phyloP scores from a whole-genome alignment of 2,797 vertebrate genomes.

The Prunella strophiata region DNA sequence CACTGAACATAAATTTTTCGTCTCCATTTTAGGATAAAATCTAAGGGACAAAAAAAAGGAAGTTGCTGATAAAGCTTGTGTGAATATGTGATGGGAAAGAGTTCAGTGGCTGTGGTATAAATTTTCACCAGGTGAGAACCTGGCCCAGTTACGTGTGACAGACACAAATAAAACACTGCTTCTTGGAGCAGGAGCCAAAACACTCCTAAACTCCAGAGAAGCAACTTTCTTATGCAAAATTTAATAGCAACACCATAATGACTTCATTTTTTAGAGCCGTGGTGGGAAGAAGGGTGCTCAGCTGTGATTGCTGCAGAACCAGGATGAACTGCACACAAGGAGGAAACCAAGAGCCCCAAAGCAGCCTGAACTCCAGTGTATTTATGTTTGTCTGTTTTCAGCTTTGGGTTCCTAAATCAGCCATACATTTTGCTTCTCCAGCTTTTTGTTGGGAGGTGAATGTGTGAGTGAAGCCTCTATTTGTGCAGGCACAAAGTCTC shows the following conservation, averaged over 20 bases:
- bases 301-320: background rate
- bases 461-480: background rate
- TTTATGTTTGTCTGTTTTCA: background rate
- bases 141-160: fast-evolving
- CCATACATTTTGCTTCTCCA: background rate
- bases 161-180: background rate
- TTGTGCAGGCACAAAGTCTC: fast-evolving
- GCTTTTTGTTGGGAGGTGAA: background rate
- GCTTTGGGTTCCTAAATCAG: background rate
- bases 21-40: background rate
- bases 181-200: background rate
- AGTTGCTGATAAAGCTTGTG: background rate
- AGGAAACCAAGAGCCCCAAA: background rate
- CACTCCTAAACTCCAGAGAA: background rate
- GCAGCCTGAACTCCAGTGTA: background rate
- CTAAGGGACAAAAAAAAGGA: background rate
- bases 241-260: background rate
- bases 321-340: background rate
- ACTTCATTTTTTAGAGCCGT: background rate
- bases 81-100: background rate
- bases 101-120: background rate
- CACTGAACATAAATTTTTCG: background rate
- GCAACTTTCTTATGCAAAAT: background rate
- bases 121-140: background rate
- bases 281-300: background rate